Base-by-base conservation (phyloP, 1,140 invertebrate species). In the Diuraphis noxia region DNA sequence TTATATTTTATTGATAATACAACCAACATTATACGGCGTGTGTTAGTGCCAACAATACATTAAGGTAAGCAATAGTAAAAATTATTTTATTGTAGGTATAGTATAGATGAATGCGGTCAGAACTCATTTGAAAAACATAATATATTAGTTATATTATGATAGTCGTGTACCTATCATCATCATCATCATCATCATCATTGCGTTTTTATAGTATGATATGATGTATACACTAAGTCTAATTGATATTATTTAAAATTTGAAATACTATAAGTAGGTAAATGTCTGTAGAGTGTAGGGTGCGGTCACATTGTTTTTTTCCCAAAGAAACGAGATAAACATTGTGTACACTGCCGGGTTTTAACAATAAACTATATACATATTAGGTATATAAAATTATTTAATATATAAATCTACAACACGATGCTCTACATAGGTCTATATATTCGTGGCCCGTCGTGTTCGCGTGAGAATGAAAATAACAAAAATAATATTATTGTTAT, bases 391-490 rank as follows among this genome's bases (percentile, higher is more conserved):
- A n/a, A 63, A 4, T n/a, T n/a, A 72, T n/a, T n/a, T 17, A 72
- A 72, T 72, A 72, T 6, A 72, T n/a, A n/a, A 72, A 17, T n/a
- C 13, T 34, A 23, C 30, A n/a, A 72, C 30, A 72, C 30, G 34
- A 72, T 72, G 13, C 34, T 72, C 10, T 72, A 72, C 13, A n/a
- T 72, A n/a, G 5, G 30, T 72, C 1, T 49, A n/a, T 72, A 72
- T 6, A 72, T n/a, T 72, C 4, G 30, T 0, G 8, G 34, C 21
- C 38, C 21, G 19, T 49, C 8, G 38, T 56, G 38, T 56, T 56
- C 38, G 25, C 36, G 49, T 87, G 85, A 56, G 85, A 87, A 87
- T 87, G 34, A 38, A 56, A 87, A 87, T 56, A 30, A 41, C 30
- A 41, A 84, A 19, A 84, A 40, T 41, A 25, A 21, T 46, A 46